A percentile compares a stretch with the other conserved stretches of the same genome.
Conservation (phyloP, 2,888 invertebrate species). For the Dryocosmus kuriphilus region DNA sequence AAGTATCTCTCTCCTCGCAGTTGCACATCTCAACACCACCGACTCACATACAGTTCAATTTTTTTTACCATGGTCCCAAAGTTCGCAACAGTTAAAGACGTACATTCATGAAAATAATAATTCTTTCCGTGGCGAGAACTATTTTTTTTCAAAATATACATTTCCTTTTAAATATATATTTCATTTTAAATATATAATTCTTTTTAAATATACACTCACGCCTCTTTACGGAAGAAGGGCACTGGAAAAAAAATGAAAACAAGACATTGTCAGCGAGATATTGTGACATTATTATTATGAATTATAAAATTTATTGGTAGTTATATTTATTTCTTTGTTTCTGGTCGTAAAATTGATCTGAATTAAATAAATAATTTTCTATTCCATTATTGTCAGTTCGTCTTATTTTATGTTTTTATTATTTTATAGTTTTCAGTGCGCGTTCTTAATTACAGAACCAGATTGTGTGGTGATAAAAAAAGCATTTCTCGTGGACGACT, state of each 20-base stretch:
- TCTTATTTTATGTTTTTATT: neutral
- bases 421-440: neutral
- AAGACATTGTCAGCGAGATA: conserved; percentile 8
- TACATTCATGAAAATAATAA: conserved; percentile 4
- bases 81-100: conserved; percentile 20
- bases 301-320: neutral
- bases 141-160: conserved; percentile 32
- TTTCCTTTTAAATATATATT: conserved; percentile 39
- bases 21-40: conserved; percentile 4
- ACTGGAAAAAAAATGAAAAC: conserved; percentile 39
- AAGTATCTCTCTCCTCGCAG: conserved; percentile 1
- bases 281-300: conserved; percentile 19
- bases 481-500: conserved; percentile 3
- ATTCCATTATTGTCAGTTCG: neutral
- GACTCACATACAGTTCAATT: conserved; percentile 4
- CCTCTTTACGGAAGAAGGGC: conserved; percentile 28
- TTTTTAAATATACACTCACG: conserved; percentile 13
- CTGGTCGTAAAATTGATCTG: neutral
- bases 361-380: neutral
- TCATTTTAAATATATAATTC: conserved; percentile 44
- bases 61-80: conserved; percentile 29
- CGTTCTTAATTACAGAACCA: conserved; percentile 27
- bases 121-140: conserved; percentile 3
- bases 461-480: neutral
- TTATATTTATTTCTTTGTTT: neutral